Conservation (phyloP, 2,888 invertebrate genomes). For the Micoletzkya japonica region DNA sequence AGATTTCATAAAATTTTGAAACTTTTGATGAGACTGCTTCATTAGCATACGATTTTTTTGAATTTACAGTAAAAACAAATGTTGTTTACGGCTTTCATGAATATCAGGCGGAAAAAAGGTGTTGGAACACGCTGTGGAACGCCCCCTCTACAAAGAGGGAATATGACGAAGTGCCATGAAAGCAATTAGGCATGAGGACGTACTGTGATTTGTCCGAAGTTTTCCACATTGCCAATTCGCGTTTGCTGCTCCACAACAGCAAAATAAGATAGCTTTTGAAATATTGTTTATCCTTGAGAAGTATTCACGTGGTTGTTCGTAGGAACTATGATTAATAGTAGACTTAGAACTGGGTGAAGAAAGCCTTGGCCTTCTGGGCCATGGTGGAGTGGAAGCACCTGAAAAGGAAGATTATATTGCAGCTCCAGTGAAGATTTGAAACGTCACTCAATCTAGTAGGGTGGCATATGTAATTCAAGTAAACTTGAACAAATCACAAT, state of each 20-base stretch:
- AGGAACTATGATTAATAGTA: too few relatives aligned
- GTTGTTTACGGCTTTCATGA: too few relatives aligned
- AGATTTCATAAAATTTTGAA: too few relatives aligned
- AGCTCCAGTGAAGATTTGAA: not conserved
- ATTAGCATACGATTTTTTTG: too few relatives aligned
- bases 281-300: not conserved
- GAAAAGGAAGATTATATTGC: not conserved
- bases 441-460: not conserved
- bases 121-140: too few relatives aligned
- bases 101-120: too few relatives aligned
- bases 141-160: not conserved
- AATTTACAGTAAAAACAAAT: too few relatives aligned
- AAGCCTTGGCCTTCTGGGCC: not conserved
- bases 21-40: too few relatives aligned
- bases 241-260: not conserved
- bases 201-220: not conserved
- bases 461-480: not conserved
- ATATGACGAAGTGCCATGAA: not conserved
- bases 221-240: not conserved
- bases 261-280: not conserved
- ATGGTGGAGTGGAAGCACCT: constrained; percentile 8
- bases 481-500: not conserved
- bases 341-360: constrained; percentile 2
- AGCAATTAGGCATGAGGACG: too few relatives aligned
- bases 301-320: too few relatives aligned